Evolutionary conservation across 2,888 invertebrate genomes (phyloP).

Genomic region (Standfussiana lucernea): DNA sequence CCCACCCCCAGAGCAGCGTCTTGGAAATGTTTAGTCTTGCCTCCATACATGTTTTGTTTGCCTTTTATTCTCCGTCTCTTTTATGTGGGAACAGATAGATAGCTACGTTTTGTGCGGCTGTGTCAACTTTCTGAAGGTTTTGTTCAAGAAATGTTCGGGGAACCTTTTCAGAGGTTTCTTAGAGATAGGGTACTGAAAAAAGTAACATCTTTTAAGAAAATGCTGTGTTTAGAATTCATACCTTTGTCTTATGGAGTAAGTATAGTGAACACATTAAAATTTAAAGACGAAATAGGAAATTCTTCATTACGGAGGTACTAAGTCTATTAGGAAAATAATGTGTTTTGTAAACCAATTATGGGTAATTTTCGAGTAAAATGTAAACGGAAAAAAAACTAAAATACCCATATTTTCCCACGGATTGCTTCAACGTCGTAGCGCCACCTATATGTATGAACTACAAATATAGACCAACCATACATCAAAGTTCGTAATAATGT

Average conservation of each 20-base stretch:
- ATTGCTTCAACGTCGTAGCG: not conserved
- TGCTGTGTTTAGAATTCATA: not conserved
- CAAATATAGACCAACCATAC: not conserved
- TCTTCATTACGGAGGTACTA: not conserved
- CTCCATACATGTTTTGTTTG: slow-evolving; percentile 87
- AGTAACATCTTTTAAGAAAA: not conserved
- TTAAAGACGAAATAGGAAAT: not conserved
- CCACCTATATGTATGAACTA: slow-evolving; percentile 13
- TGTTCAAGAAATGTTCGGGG: slow-evolving; percentile 53
- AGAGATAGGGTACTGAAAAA: slow-evolving; percentile 31
- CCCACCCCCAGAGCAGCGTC: slow-evolving; percentile 80
- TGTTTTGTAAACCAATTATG: not conserved
- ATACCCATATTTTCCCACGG: not conserved
- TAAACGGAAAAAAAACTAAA: not conserved
- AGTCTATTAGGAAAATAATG: not conserved
- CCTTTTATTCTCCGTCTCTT: slow-evolving; percentile 82
- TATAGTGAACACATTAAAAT: not conserved
- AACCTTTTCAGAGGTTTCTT: slow-evolving; percentile 49
- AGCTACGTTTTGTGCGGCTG: slow-evolving; percentile 62
- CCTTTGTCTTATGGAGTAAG: not conserved
- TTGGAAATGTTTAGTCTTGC: slow-evolving; percentile 88
- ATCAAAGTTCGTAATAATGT: not conserved
- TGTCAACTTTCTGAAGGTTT: slow-evolving; percentile 61
- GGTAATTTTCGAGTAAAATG: not conserved
- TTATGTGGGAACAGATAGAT: slow-evolving; percentile 79